phyloP scores from a whole-genome alignment of 2,888 invertebrate genomes.

The Margaritifera margaritifera region DNA sequence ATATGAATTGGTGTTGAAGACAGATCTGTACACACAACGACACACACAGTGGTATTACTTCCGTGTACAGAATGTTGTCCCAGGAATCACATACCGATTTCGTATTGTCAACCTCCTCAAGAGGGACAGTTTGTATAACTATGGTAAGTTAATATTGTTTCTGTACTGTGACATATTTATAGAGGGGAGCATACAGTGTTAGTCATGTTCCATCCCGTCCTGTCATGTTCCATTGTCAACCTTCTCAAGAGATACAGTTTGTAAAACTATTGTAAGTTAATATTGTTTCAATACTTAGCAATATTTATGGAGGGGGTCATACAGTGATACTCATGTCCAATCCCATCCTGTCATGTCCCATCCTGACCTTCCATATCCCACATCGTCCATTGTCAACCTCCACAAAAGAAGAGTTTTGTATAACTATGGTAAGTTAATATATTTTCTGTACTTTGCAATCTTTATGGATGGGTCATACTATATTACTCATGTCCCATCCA shows the following conservation, averaged over 20 bases:
- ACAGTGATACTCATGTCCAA: too few relatives aligned
- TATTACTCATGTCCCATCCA: neutral
- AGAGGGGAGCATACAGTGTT: neutral
- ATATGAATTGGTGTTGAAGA: constrained; percentile 71
- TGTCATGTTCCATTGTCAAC: neutral
- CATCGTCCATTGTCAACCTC: constrained; percentile 65
- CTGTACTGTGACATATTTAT: neutral
- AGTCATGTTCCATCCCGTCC: neutral
- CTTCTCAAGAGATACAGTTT: neutral
- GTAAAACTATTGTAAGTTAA: neutral
- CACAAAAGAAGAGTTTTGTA: constrained; percentile 70
- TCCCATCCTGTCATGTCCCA: too few relatives aligned
- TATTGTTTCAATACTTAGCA: too few relatives aligned
- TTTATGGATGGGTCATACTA: neutral
- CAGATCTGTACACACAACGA: constrained; percentile 72
- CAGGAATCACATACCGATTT: constrained; percentile 69
- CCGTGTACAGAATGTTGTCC: constrained; percentile 65
- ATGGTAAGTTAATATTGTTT: constrained; percentile 56
- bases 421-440: constrained; percentile 64
- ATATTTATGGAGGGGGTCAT: too few relatives aligned
- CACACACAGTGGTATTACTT: constrained; percentile 74
- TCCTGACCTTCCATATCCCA: too few relatives aligned
- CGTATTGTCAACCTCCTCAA: constrained; percentile 71
- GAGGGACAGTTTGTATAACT: constrained; percentile 69
- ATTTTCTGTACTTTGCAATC: neutral